Base-by-base conservation (phyloP, 2,113 vertebrate species). In the Notothenia rossii region DNA sequence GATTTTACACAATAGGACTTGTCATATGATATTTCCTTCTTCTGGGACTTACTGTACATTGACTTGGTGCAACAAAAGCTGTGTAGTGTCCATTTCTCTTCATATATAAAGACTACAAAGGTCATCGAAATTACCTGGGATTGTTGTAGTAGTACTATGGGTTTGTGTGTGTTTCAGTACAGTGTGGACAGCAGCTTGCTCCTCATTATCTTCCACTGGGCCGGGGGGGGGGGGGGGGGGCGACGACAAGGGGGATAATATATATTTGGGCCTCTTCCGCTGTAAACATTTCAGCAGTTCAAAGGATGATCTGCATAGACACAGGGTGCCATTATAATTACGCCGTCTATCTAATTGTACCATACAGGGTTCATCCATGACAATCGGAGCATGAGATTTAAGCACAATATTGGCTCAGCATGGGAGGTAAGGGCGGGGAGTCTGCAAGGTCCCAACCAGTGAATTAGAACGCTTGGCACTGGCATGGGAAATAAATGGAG, bases 331-430 rank as follows among this genome's bases (percentile, higher is more conserved):
- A 92, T 88, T 93, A 90, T 94, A 91, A 93, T 94, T 90, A 93
- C 72, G 87, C 79, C 49, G 88, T 88, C 92, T 86, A 87, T 89
- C 80, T 93, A 94, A 95, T 94, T 94, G 92, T 91, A 81, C 87
- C 81, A 89, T 85, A 76, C 89, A 89, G 81, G 61, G 81, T 91
- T 85, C 88, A 86, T 87, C 91, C 91, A 86, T 84, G 88, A 90
- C 91, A 94, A 94, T 92, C 93, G 91, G 94, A 95, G 95, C 95
- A 93, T 95, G 94, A 95, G 93, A 95, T 94, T 95, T 87, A 94
- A 92, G 84, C 88, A 94, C 94, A 95, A 94, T 95, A 94, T 94
- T 94, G 92, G 81, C 94, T 71, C 94, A 94, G 94, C 94, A 93
- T 94, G 94, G 91, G 94, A 93, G 88, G 88, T 92, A 74, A 84